Conservation (phyloP, 2,113 vertebrate species). For the Numenius arquata region DNA sequence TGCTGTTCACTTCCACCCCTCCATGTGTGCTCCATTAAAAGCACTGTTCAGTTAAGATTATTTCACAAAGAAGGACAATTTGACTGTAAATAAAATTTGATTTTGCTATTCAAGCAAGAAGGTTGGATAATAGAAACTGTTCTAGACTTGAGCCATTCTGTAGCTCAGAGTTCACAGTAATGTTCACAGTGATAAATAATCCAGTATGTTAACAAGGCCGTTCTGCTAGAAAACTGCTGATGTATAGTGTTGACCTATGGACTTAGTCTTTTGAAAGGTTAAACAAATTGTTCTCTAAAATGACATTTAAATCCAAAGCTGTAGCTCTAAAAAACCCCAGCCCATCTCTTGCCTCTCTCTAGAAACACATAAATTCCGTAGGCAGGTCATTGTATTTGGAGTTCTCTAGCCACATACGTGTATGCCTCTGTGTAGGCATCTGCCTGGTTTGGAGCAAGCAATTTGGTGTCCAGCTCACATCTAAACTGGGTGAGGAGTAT, state of each 20-base stretch:
- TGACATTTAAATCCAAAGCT: not conserved
- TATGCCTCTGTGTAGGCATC: not conserved
- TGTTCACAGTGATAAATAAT: not conserved
- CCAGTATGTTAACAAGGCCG: not conserved
- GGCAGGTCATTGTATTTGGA: accelerated
- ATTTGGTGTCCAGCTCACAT: not conserved
- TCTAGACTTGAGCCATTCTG: not conserved
- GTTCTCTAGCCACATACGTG: not conserved
- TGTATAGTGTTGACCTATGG: not conserved
- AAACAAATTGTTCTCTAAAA: not conserved
- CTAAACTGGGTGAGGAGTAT: not conserved
- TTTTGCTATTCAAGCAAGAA: not conserved
- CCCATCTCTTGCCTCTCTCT: not conserved
- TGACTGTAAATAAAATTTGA: not conserved
- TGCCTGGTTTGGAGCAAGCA: not conserved
- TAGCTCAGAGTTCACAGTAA: not conserved
- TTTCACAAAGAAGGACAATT: not conserved
- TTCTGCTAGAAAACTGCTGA: not conserved
- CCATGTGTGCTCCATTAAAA: not conserved
- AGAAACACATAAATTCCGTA: not conserved
- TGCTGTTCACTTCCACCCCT: not conserved
- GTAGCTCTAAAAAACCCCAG: not conserved
- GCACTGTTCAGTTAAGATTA: not conserved
- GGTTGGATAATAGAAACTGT: not conserved
- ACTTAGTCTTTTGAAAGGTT: not conserved